Evolutionary conservation across 2,797 vertebrate species (phyloP), one percentile per base, ranked within the genome.

Genomic region (Pampus argenteus): DNA sequence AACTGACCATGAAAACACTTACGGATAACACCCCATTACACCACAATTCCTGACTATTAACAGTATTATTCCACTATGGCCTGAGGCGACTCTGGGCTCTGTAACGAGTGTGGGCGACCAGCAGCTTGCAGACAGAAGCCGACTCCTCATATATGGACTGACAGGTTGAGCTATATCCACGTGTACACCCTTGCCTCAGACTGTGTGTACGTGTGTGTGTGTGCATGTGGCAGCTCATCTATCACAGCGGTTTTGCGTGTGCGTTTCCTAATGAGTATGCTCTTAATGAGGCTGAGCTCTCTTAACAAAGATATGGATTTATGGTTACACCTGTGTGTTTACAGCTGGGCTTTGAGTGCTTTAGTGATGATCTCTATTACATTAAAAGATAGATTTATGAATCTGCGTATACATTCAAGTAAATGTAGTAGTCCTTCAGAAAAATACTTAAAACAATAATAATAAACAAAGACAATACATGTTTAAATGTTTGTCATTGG

Each of bases 271-370:
- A 86, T 81, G 70, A 83, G 76, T 23, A 59, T 60, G 59, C 71
- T 51, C 52, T 67, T 89, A 88, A 89, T 83, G 69, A 87, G 74
- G 52, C 76, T 62, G 60, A 67, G 69, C 59, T 69, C 72, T 73
- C 59, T 71, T 70, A 72, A 71, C 81, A 88, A 78, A 88, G 75
- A 13, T 29, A 38, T 13, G 22, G 22, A 49, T 65, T 72, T 40
- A 14, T 51, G 58, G 74, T 65, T 71, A 57, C 38, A 42, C 10
- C 61, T 31, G 22, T 29, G 48, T 69, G 69, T 72, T 74, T 77
- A 71, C 58, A 86, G 40, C 59, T 36, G 5, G 38, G 57, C 55
- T 57, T 14, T 29, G 15, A 61, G 18, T 28, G n/a, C 54, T 57
- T 14, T 59, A 71, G 74, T 61, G 31, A 64, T 71, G 42, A 85